A percentile compares a stretch with the other conserved stretches of the same genome.
Conservation (phyloP, 2,797 vertebrate genomes). For the Lepilemur ruficaudatus region DNA sequence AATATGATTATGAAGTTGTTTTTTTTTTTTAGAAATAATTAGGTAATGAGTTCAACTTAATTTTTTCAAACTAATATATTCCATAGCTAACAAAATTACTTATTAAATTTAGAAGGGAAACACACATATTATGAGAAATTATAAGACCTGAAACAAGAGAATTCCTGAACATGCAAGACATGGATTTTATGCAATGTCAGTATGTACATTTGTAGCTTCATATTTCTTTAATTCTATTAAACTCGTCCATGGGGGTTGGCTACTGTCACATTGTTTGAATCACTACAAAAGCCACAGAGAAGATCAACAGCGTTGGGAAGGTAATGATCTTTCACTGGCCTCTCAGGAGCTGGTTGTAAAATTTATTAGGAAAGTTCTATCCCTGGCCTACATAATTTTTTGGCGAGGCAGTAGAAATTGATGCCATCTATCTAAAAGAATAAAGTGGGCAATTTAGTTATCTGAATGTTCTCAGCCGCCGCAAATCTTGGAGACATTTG, state of each 20-base stretch:
- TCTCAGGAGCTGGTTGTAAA: constrained; percentile 52
- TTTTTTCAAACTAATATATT: constrained; percentile 46
- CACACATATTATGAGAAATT: background rate
- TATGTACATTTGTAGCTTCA: background rate
- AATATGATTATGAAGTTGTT: background rate
- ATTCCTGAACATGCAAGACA: background rate
- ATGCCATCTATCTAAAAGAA: constrained; percentile 67
- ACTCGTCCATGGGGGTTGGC: background rate
- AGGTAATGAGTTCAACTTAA: constrained; percentile 14
- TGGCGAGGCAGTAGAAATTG: constrained; percentile 65
- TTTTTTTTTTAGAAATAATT: background rate
- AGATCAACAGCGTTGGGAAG: constrained; percentile 31
- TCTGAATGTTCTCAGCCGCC: constrained; percentile 25
- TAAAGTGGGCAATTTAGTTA: constrained; percentile 53
- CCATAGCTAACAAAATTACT: constrained; percentile 22
- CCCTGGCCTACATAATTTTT: constrained; percentile 62
- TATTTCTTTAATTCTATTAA: constrained; percentile 55
- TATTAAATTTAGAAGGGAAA: constrained; percentile 39
- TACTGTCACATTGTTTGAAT: constrained; percentile 47
- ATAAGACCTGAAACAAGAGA: background rate
- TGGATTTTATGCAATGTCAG: background rate
- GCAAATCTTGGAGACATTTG: constrained; percentile 44
- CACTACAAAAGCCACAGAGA: constrained; percentile 45
- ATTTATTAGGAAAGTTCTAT: constrained; percentile 65
- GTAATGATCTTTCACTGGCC: constrained; percentile 47